Evolutionary conservation across 1,140 invertebrate species (phyloP).

Genomic region (Drosophila punjabiensis): DNA sequence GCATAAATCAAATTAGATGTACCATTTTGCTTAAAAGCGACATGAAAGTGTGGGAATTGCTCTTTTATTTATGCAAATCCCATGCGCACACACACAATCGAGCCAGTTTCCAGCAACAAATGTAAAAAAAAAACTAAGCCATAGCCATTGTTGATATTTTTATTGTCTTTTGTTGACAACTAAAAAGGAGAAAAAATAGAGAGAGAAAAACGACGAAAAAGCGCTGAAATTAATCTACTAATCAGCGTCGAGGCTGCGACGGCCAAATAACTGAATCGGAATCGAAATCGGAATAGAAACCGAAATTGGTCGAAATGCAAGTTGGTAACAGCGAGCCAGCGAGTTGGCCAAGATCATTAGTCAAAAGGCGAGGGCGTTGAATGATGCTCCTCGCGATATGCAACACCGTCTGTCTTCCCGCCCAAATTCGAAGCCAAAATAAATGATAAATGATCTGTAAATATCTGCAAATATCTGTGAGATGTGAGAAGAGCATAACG

Average conservation of each 20-base stretch:
- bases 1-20: conserved; percentile 78
- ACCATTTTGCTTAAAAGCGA: conserved; percentile 76
- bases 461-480: conserved; percentile 30
- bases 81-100: conserved; percentile 22
- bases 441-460: conserved; percentile 54
- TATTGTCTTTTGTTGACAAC: conserved; percentile 79
- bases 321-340: conserved; percentile 10
- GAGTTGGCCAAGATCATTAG: conserved; percentile 58
- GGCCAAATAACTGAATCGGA: conserved; percentile 18
- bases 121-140: neutral
- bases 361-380: conserved; percentile 68
- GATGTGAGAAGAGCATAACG: conserved; percentile 44
- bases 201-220: conserved; percentile 15
- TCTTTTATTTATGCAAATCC: conserved; percentile 77
- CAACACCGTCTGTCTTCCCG: conserved; percentile 12
- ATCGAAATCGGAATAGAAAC: conserved; percentile 2
- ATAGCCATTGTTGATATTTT: conserved; percentile 71
- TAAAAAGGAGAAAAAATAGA: conserved; percentile 24
- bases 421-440: neutral
- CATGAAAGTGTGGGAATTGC: conserved; percentile 79
- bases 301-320: conserved; percentile 42
- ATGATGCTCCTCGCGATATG: conserved; percentile 22
- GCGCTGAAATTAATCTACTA: conserved; percentile 67
- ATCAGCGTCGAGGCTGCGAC: conserved; percentile 72
- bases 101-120: conserved; percentile 23